Percentiles rank a stretch among this genome's conserved stretches.
These are phyloP conservation scores for Acanthornis magna DNA, from an alignment of 2,797 vertebrate species.

Conservation along the genomic window DNA sequence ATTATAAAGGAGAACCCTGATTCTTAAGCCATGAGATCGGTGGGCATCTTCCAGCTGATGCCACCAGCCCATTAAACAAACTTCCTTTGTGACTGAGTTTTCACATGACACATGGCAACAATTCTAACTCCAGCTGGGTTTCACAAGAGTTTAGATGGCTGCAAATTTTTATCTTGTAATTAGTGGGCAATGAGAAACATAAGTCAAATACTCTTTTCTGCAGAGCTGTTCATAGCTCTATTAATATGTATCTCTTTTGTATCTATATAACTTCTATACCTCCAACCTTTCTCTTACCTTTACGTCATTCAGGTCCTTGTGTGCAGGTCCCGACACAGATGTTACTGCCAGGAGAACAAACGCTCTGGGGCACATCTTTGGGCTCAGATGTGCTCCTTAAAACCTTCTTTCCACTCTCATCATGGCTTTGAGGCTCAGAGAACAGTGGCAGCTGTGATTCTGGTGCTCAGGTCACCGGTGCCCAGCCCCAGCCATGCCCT, in stretches of 20 bases:
- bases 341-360: not conserved
- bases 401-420: not conserved
- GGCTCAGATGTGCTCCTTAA: not conserved
- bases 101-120: not conserved
- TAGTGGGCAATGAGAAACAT: not conserved
- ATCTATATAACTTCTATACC: rapidly evolving
- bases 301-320: too few relatives aligned
- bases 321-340: rapidly evolving
- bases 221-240: not conserved
- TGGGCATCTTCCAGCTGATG: not conserved
- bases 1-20: not conserved
- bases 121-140: not conserved
- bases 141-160: not conserved
- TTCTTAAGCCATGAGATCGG: not conserved
- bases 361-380: not conserved
- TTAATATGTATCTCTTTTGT: not conserved
- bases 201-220: not conserved
- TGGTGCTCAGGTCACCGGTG: not conserved
- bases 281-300: not conserved
- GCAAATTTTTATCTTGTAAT: not conserved
- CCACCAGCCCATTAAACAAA: not conserved
- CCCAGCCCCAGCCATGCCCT: too few relatives aligned
- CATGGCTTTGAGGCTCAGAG: not conserved
- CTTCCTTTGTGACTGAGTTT: not conserved
- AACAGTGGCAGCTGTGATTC: not conserved